Evolutionary conservation across 2,888 invertebrate species (phyloP).

Genomic region (Athalia circularis): DNA sequence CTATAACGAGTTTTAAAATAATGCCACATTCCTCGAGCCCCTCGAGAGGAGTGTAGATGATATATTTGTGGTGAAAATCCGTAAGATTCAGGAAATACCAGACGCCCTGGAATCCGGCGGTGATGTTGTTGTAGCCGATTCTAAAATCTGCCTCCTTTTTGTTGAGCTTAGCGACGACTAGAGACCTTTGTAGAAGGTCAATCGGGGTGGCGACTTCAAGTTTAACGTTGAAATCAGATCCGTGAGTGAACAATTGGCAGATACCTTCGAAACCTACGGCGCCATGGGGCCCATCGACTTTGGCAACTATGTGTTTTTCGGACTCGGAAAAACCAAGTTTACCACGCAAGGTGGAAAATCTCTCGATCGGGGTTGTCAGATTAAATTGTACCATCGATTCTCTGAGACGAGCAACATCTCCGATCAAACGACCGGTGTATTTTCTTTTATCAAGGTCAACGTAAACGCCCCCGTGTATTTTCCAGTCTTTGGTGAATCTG

Average conservation of each 20-base stretch:
- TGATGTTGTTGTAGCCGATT: conserved; percentile 84
- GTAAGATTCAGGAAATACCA: conserved; percentile 83
- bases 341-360: conserved; percentile 80
- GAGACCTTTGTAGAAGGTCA: conserved; percentile 81
- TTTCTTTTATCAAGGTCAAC: conserved; percentile 83
- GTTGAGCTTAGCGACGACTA: conserved; percentile 82
- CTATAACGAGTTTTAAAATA: conserved; percentile 82
- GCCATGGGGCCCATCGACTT: conserved; percentile 82
- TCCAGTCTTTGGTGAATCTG: conserved; percentile 79
- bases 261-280: conserved; percentile 83
- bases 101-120: conserved; percentile 86
- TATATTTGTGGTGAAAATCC: conserved; percentile 87
- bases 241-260: conserved; percentile 78
- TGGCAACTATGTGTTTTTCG: conserved; percentile 83
- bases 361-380: conserved; percentile 84
- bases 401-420: conserved; percentile 82
- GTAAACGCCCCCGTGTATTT: conserved; percentile 82
- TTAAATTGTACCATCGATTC: conserved; percentile 86
- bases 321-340: conserved; percentile 84
- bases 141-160: conserved; percentile 83
- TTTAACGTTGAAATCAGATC: conserved; percentile 83
- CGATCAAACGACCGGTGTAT: conserved; percentile 77
- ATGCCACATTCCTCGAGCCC: conserved; percentile 87
- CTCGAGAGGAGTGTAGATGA: conserved; percentile 86
- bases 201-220: conserved; percentile 85